These are phyloP conservation scores for Mionectes olivaceus DNA, from an alignment of 2,797 vertebrate genomes.

Conservation along the genomic window DNA sequence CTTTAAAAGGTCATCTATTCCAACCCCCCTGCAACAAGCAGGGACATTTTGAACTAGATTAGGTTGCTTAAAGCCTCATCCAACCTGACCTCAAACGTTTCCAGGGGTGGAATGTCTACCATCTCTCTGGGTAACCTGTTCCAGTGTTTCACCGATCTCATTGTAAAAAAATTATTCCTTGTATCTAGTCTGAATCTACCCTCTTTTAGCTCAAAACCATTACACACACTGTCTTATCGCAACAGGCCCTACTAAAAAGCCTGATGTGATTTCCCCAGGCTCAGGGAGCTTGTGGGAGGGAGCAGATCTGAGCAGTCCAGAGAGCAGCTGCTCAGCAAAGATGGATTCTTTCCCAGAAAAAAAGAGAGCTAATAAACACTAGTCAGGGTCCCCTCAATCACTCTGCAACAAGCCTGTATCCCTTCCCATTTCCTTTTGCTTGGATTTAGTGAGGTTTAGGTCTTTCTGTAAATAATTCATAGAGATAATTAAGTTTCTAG, in stretches of 20 bases:
- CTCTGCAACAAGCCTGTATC: not conserved
- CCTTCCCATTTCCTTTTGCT: not conserved
- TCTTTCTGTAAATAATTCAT: not conserved
- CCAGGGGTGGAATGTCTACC: not conserved
- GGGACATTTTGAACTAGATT: not conserved
- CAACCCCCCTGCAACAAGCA: accelerated
- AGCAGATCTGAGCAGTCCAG: not conserved
- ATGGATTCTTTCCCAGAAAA: not conserved
- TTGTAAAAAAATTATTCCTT: not conserved
- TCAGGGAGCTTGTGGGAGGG: not conserved
- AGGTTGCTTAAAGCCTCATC: not conserved
- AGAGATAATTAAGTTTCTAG: not conserved
- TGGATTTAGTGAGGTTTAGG: not conserved
- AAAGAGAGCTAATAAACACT: not conserved
- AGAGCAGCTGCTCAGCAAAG: not conserved
- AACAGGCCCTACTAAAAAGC: not conserved
- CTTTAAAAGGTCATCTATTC: not conserved
- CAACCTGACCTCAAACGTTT: not conserved
- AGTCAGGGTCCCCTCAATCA: not conserved
- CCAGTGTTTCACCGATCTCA: not conserved
- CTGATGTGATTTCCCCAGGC: not conserved
- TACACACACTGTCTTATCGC: accelerated
- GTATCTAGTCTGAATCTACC: not conserved
- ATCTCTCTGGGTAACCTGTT: accelerated
- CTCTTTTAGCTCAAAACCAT: not conserved